Evolutionary conservation across 2,113 vertebrate genomes (phyloP).

Genomic region (Apodemus speciosus): DNA sequence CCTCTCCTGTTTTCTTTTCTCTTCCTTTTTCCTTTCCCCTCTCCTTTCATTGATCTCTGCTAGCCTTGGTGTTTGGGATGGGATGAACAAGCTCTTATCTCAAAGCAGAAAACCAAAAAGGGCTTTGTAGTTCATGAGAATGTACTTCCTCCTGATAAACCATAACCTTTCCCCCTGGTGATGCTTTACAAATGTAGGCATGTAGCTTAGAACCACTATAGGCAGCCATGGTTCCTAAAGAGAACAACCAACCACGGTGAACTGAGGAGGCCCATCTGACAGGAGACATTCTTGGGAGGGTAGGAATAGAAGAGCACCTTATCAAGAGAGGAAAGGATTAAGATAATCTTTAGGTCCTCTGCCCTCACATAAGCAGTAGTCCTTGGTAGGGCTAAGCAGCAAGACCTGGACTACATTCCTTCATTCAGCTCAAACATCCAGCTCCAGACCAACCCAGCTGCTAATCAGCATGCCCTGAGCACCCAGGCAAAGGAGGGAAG

Average conservation of each 20-base stretch:
- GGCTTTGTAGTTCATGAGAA: conserved; percentile 1
- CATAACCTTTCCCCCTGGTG: neutral
- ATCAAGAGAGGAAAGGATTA: neutral
- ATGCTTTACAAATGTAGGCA: neutral
- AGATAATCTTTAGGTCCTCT: neutral
- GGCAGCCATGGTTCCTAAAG: neutral
- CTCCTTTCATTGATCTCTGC: neutral
- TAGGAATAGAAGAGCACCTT: conserved; percentile 53
- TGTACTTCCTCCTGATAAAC: neutral
- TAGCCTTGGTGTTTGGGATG: neutral
- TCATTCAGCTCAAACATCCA: neutral
- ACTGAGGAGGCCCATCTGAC: neutral
- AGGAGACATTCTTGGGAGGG: neutral
- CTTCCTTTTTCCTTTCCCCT: neutral
- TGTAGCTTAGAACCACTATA: neutral
- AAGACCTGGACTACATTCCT: neutral
- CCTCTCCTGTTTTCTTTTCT: neutral
- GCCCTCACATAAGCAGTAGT: neutral
- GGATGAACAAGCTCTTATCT: neutral
- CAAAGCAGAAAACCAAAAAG: neutral
- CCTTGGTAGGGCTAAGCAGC: neutral
- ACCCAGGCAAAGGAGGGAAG: conserved; percentile 16
- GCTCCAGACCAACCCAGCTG: neutral
- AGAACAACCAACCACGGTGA: neutral
- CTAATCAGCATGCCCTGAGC: neutral